These are phyloP conservation scores for Drosophila kohkoa DNA, from an alignment of 1,140 invertebrate species.

Conservation along the genomic window DNA sequence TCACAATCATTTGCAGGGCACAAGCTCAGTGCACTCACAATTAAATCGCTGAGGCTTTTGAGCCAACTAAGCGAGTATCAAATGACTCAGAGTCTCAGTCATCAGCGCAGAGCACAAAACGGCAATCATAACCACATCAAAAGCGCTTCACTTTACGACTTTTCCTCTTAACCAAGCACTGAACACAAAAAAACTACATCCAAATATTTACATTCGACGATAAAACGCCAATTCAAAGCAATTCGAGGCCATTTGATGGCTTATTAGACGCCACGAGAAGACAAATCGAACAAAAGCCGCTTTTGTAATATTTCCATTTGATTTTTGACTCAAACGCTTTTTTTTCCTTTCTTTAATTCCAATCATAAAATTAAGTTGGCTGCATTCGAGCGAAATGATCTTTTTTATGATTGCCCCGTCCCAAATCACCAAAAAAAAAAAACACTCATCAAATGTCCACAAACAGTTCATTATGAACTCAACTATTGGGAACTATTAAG, in stretches of 20 bases:
- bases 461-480: conserved; percentile 62
- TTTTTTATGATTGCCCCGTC: conserved; percentile 11
- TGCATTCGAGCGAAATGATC: conserved; percentile 60
- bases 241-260: conserved; percentile 59
- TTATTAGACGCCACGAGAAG: conserved; percentile 67
- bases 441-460: conserved; percentile 41
- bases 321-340: conserved; percentile 21
- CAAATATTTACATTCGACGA: conserved; percentile 71
- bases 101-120: conserved; percentile 27
- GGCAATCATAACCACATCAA: conserved; percentile 58
- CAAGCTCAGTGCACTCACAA: background rate
- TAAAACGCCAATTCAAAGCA: conserved; percentile 45
- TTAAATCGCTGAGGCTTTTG: conserved; percentile 10
- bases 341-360: conserved; percentile 26
- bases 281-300: conserved; percentile 62
- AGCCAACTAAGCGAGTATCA: conserved; percentile 33
- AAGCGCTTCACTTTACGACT: conserved; percentile 67
- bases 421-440: conserved; percentile 25
- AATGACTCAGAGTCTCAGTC: conserved; percentile 47
- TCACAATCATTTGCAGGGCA: background rate
- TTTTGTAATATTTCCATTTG: conserved; percentile 47
- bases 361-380: conserved; percentile 20
- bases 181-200: conserved; percentile 37
- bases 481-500: conserved; percentile 42
- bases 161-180: conserved; percentile 43